phyloP scores from a whole-genome alignment of 2,888 invertebrate species.

The Empis stercorea region DNA sequence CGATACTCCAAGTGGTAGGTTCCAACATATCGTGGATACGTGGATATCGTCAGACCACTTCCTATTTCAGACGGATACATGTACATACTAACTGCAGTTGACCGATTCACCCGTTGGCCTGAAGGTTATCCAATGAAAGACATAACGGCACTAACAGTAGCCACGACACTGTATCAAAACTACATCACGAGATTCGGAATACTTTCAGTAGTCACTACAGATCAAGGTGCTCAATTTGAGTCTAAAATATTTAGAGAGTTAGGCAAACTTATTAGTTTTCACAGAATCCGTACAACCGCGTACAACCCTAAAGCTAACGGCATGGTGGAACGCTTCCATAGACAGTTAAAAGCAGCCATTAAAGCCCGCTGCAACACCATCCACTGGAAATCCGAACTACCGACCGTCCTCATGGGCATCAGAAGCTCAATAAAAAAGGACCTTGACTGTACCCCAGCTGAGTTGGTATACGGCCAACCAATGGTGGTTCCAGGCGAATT shows the following conservation, averaged over 20 bases:
- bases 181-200: too few species aligned
- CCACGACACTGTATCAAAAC: too few species aligned
- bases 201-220: not conserved
- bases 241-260: too few species aligned
- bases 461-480: too few species aligned
- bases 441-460: too few species aligned
- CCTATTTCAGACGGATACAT: not conserved
- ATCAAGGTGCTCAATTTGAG: too few species aligned
- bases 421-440: too few species aligned
- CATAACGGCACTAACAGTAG: not conserved
- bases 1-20: not conserved
- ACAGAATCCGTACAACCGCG: slow-evolving; percentile 18
- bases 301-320: slow-evolving; percentile 30
- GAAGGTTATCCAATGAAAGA: not conserved
- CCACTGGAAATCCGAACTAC: too few species aligned
- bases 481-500: too few species aligned
- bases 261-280: slow-evolving; percentile 16
- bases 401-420: too few species aligned
- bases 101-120: slow-evolving; percentile 1
- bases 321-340: slow-evolving; percentile 28
- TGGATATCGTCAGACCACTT: not conserved
- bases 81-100: not conserved
- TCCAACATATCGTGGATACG: not conserved
- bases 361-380: not conserved
- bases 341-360: slow-evolving; percentile 27